A percentile compares a stretch with the other conserved stretches of the same genome.
Evolutionary conservation across 1,140 invertebrate species (phyloP).

Genomic region (Mesaphorura yosii): DNA sequence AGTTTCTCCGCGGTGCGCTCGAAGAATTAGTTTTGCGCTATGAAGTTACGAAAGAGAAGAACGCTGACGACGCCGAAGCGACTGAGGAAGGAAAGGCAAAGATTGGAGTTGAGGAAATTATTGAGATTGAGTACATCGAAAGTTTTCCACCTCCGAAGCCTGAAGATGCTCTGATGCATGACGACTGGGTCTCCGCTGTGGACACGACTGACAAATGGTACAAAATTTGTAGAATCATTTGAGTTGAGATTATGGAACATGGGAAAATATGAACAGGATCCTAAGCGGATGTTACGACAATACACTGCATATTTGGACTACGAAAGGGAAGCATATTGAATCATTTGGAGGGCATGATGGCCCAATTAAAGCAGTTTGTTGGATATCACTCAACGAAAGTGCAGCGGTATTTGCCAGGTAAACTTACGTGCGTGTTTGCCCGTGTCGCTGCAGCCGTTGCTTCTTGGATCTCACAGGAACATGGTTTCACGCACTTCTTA

Average conservation of each 20-base stretch:
- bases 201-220: slow-evolving; percentile 61
- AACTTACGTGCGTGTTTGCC: too few relatives aligned
- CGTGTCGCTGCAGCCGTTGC: too few relatives aligned
- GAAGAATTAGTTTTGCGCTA: slow-evolving; percentile 41
- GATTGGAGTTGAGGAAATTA: slow-evolving; percentile 49
- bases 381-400: slow-evolving; percentile 57
- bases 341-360: slow-evolving; percentile 74
- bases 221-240: slow-evolving; percentile 6
- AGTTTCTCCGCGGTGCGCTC: slow-evolving; percentile 59
- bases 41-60: slow-evolving; percentile 21
- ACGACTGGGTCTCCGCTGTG: slow-evolving; percentile 89
- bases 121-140: slow-evolving; percentile 83
- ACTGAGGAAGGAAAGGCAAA: background rate
- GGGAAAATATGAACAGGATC: slow-evolving; percentile 48
- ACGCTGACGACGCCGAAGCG: background rate
- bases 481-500: slow-evolving; percentile 34
- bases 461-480: too few relatives aligned
- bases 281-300: slow-evolving; percentile 91
- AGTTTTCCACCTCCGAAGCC: slow-evolving; percentile 76
- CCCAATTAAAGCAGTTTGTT: slow-evolving; percentile 74
- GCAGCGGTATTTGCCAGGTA: slow-evolving; percentile 62
- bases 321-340: slow-evolving; percentile 66
- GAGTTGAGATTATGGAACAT: slow-evolving; percentile 4
- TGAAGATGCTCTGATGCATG: slow-evolving; percentile 77
- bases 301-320: slow-evolving; percentile 77